These are phyloP conservation scores for Perccottus glenii DNA, from an alignment of 2,113 vertebrate species.

Conservation along the genomic window DNA sequence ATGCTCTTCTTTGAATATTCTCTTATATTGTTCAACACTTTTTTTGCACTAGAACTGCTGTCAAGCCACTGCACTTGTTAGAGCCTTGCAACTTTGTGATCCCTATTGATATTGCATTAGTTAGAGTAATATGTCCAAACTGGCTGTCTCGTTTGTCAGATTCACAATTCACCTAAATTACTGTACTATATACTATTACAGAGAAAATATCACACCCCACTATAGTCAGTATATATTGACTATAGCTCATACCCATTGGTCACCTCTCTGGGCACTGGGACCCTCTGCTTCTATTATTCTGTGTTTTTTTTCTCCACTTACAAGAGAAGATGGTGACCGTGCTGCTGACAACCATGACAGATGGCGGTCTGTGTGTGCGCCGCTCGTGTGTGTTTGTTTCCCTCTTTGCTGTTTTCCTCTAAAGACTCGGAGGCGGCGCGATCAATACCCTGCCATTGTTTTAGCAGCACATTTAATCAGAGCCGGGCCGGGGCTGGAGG, in stretches of 20 bases:
- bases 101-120: too few relatives aligned
- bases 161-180: too few relatives aligned
- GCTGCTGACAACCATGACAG: constrained; percentile 70
- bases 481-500: background rate
- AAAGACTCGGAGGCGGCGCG: constrained; percentile 25
- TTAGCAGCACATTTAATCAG: constrained; percentile 44
- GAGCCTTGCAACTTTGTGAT: too few relatives aligned
- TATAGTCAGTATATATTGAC: too few relatives aligned
- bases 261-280: constrained; percentile 21
- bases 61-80: too few relatives aligned
- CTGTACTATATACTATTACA: too few relatives aligned
- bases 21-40: too few relatives aligned
- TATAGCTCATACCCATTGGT: constrained; percentile 2
- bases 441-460: constrained; percentile 63
- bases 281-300: constrained; percentile 60
- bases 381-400: constrained; percentile 36
- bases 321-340: constrained; percentile 61
- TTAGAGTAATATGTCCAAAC: too few relatives aligned
- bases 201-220: too few relatives aligned
- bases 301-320: constrained; percentile 67
- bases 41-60: too few relatives aligned
- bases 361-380: constrained; percentile 54
- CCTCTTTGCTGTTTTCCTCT: constrained; percentile 31
- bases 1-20: too few relatives aligned
- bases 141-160: too few relatives aligned